Evolutionary conservation across 1,140 invertebrate genomes (phyloP), one percentile per base, ranked within the genome.

Genomic region (Chrysoperla carnea): DNA sequence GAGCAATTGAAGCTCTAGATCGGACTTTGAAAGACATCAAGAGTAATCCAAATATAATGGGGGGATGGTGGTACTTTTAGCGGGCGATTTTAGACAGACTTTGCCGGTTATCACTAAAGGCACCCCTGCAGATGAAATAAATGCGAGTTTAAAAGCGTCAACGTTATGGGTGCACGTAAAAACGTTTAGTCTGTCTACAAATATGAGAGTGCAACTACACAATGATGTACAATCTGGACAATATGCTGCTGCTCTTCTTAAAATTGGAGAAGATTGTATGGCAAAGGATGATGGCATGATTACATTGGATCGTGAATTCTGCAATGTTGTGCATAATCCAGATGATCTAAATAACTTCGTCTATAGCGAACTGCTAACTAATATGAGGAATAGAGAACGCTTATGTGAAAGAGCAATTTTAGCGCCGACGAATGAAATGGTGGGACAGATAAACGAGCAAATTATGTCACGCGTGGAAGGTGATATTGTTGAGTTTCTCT

Each of bases 141-240:
- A n/a, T n/a, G n/a, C n/a, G n/a, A n/a, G n/a, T 35, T n/a, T 35
- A 35, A 35, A 35, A n/a, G 33, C 33, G 33, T 35, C 33, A 8
- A 35, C 33, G n/a, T 35, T 35, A 35, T 35, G 33, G 31, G 49
- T 33, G 46, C n/a, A n/a, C n/a, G n/a, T 52, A 36, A 43, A 47
- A 39, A 51, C 40, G 8, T 42, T 47, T 46, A 29, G 39, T 40
- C 41, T 51, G 2, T 47, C 46, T 31, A 49, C 44, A 44, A 52
- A 55, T 39, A 55, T 55, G 51, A 41, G 48, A 47, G 52, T 53
- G 41, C 44, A 50, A 49, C 42, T 50, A 6, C 48, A 51, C 17
- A 48, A 50, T 40, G 51, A 54, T 48, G 7, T 9, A 17, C 37
- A 52, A 52, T 14, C 49, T 4, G 48, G 43, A 12, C 47, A 41